A percentile compares a stretch with the other conserved stretches of the same genome.
Evolutionary conservation across 2,888 invertebrate species (phyloP).

Genomic region (Agelastica alni): DNA sequence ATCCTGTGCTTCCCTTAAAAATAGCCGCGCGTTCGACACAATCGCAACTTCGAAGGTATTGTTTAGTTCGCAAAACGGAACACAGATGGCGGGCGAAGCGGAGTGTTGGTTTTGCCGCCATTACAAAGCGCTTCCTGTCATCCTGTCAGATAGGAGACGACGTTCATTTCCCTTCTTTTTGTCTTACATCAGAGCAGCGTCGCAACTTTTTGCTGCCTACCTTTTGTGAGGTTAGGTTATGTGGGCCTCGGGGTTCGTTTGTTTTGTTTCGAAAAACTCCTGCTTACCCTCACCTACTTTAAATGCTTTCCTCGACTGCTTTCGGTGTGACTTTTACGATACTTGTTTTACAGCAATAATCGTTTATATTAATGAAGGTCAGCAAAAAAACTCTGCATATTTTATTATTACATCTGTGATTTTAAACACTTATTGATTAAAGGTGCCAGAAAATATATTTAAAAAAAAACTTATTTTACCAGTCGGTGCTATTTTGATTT

Average conservation of each 20-base stretch:
- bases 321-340: too few species aligned
- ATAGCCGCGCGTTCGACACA: constrained; percentile 5
- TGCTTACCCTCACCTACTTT: not conserved
- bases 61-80: constrained; percentile 9
- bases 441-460: too few species aligned
- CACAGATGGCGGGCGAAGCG: constrained; percentile 18
- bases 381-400: too few species aligned
- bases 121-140: constrained; percentile 30
- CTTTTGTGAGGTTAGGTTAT: constrained; percentile 12
- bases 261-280: constrained; percentile 4
- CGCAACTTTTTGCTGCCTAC: constrained; percentile 1
- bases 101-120: constrained; percentile 17
- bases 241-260: not conserved
- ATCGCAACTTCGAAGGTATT: constrained; percentile 14
- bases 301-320: too few species aligned
- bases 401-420: too few species aligned
- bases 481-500: too few species aligned
- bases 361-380: too few species aligned
- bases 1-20: not conserved
- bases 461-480: too few species aligned
- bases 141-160: constrained; percentile 52
- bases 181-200: constrained; percentile 43
- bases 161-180: constrained; percentile 54
- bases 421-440: too few species aligned
- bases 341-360: too few species aligned